These are phyloP conservation scores for Meiosimyza decipiens DNA, from an alignment of 2,888 invertebrate genomes.

Conservation along the genomic window DNA sequence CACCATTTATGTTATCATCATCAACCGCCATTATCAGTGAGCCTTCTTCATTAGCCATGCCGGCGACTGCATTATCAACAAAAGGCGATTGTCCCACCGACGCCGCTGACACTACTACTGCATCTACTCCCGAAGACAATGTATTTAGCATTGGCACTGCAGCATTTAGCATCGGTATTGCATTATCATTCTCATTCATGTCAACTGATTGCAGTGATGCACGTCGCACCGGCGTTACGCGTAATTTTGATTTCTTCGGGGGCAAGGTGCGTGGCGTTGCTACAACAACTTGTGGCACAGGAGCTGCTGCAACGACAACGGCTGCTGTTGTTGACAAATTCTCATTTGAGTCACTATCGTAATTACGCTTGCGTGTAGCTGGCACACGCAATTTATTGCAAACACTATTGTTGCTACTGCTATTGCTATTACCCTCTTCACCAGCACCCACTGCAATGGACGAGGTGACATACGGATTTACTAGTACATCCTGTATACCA, in stretches of 20 bases:
- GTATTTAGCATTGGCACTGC: background rate
- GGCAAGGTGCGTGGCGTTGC: constrained; percentile 57
- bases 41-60: constrained; percentile 55
- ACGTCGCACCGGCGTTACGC: constrained; percentile 51
- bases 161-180: background rate
- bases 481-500: constrained; percentile 39
- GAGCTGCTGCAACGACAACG: constrained; percentile 37
- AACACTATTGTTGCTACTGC: constrained; percentile 44
- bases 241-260: constrained; percentile 60
- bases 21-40: constrained; percentile 39
- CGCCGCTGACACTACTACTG: background rate
- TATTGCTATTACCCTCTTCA: constrained; percentile 46
- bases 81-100: constrained; percentile 35
- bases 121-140: background rate
- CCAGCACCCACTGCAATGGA: constrained; percentile 7
- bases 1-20: constrained; percentile 35
- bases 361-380: constrained; percentile 61
- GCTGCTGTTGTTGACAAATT: constrained; percentile 18
- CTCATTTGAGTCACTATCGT: constrained; percentile 49
- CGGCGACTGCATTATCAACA: constrained; percentile 54
- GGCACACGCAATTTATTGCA: constrained; percentile 47
- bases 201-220: constrained; percentile 48
- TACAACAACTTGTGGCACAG: constrained; percentile 41
- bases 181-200: constrained; percentile 40
- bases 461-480: background rate